Evolutionary conservation across 2,888 invertebrate genomes (phyloP).

Genomic region (Automeris io): DNA sequence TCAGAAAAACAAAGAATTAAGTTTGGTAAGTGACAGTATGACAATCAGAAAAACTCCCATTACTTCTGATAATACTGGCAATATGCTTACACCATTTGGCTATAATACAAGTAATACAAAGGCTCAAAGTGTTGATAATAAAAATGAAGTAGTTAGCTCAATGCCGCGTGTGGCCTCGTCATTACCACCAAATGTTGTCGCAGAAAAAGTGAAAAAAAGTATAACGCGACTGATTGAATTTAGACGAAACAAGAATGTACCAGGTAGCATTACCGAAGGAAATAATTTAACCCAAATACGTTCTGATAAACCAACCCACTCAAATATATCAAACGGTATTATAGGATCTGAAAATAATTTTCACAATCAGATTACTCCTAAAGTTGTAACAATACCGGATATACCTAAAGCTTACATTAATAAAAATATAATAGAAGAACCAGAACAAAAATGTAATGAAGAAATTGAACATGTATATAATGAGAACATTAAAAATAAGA

Average conservation of each 20-base stretch:
- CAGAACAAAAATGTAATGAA: slow-evolving; percentile 25
- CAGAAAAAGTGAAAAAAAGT: slow-evolving; percentile 39
- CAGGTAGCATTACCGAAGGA: not conserved
- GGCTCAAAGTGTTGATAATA: not conserved
- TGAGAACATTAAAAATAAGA: slow-evolving; percentile 13
- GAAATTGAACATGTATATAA: slow-evolving; percentile 19
- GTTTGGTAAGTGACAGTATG: slow-evolving; percentile 4
- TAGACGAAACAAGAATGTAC: slow-evolving; percentile 30
- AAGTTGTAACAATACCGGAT: slow-evolving; percentile 26
- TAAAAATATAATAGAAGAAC: slow-evolving; percentile 31
- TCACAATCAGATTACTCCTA: slow-evolving; percentile 22
- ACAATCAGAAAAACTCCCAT: slow-evolving; percentile 9
- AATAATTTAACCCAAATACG: not conserved
- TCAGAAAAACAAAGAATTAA: slow-evolving; percentile 13
- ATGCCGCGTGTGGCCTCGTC: not conserved
- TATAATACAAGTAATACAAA: not conserved
- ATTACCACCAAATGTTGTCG: slow-evolving; percentile 12
- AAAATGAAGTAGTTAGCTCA: not conserved
- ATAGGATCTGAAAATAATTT: slow-evolving; percentile 9
- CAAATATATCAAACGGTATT: not conserved
- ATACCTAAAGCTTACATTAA: slow-evolving; percentile 37
- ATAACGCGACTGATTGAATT: slow-evolving; percentile 47
- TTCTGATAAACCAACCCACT: not conserved
- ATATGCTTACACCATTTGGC: not conserved
- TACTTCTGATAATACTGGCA: not conserved